Base-by-base conservation (phyloP, 53 echinoderm and acorn worm genomes). In the Zoroaster sp. region DNA sequence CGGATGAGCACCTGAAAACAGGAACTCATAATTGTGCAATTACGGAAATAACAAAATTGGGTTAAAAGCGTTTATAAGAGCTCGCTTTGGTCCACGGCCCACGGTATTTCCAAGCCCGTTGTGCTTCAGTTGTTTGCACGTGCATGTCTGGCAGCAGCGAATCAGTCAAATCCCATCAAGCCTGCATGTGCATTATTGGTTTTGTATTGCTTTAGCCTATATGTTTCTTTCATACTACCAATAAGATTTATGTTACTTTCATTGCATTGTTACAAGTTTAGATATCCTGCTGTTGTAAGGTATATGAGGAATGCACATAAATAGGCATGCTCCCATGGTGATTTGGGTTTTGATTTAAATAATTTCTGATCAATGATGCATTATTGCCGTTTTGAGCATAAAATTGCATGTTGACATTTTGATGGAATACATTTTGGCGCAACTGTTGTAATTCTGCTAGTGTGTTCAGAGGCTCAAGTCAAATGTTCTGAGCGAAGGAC, bases 21-120 rank as follows among this genome's bases (percentile, higher is more conserved):
- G 17, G 78, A 78, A 36, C 65, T 81, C 41, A 43, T 81, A 28
- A 81, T 41, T 11, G 30, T 23, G 42, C 81, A 81, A 81, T 81
- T 81, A 81, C 31, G 11, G 25, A 14, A 17, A 66, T 65, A 66
- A 28, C 28, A 20, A 81, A 81, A 66, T 28, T 81, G 67, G 81
- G 81, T 66, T 81, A 67, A 81, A 81, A 81, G 81, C 81, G 40
- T 66, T 28, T 4, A 40, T 25, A 23, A 35, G 11, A 33, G 32
- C 10, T n/a, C 5, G 81, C n/a, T 41, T 65, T 37, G 81, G 66
- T 81, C 66, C 41, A 39, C 7, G 7, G 66, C 65, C 30, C 81
- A 40, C 80, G 36, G 37, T 66, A 41, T 40, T 40, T 59, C 13
- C 42, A 66, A 40, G 66, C 66, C 25, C 40, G 74, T 46, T 46